Percentiles rank a stretch among this genome's conserved stretches.
Conservation (phyloP, 2,888 invertebrate species). For the Pyrochroa serraticornis region DNA sequence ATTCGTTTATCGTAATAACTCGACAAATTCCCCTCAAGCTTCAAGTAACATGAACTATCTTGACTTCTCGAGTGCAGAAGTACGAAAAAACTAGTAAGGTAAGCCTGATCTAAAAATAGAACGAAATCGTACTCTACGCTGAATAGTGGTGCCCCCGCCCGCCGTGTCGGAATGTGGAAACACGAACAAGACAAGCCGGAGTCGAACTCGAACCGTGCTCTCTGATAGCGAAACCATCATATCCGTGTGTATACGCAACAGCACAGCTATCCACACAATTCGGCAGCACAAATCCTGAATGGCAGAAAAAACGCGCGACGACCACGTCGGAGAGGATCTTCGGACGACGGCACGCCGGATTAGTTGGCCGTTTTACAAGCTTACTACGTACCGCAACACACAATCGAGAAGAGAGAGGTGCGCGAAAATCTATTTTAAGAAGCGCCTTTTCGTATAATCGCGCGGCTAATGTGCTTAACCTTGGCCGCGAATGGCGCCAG, state of each 20-base stretch:
- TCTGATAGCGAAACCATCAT: no score
- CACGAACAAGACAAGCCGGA: constrained; percentile 6
- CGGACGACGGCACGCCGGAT: no score
- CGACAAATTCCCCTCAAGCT: background rate
- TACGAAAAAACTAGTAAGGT: constrained; percentile 47
- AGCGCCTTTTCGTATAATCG: constrained; percentile 40
- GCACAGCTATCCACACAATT: no score
- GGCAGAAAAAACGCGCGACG: no score
- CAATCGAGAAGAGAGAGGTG: constrained; percentile 3
- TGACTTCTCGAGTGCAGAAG: constrained; percentile 14
- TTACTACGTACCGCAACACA: no score
- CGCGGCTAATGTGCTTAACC: constrained; percentile 43
- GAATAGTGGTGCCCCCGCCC: constrained; percentile 39
- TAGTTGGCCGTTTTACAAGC: no score
- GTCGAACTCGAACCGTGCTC: no score
- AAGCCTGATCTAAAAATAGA: constrained; percentile 52
- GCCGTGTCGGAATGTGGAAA: constrained; percentile 38
- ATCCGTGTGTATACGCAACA: no score
- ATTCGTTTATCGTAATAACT: no score
- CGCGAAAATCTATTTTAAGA: constrained; percentile 47
- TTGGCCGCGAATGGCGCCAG: constrained; percentile 50
- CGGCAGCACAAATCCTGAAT: no score
- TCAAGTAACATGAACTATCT: constrained; percentile 6
- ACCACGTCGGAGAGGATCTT: no score
- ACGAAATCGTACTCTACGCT: constrained; percentile 24